Evolutionary conservation across 2,113 vertebrate species (phyloP).

Genomic region (Ophiodon elongatus): DNA sequence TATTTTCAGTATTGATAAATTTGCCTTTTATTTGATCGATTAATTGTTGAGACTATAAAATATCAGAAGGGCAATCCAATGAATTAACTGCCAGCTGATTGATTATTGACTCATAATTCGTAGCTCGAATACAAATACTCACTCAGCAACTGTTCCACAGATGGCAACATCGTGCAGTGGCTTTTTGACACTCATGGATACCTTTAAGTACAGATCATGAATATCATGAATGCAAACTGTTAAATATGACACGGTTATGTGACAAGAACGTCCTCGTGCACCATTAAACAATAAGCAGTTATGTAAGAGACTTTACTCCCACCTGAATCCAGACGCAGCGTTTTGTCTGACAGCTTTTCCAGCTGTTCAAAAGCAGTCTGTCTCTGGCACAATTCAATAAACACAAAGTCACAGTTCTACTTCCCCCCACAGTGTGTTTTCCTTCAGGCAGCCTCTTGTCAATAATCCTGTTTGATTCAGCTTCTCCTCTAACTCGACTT

Average conservation of each 20-base stretch:
- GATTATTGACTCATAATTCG: too few species aligned
- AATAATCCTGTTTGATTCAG: slow-evolving; percentile 50
- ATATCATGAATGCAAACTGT: background rate
- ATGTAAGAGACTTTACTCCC: background rate
- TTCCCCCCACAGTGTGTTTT: slow-evolving; percentile 14
- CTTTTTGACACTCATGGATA: background rate
- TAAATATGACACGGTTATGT: background rate
- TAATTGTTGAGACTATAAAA: too few species aligned
- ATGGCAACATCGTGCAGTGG: background rate
- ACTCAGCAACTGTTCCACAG: background rate
- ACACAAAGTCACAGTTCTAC: slow-evolving; percentile 23
- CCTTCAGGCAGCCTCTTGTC: slow-evolving; percentile 34
- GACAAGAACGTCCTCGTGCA: background rate
- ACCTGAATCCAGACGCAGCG: background rate
- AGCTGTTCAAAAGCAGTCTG: background rate
- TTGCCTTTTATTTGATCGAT: too few species aligned
- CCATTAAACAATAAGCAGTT: background rate
- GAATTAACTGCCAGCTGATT: too few species aligned
- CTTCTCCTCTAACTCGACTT: slow-evolving; percentile 6
- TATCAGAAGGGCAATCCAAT: too few species aligned
- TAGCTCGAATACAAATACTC: too few species aligned
- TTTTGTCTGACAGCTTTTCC: background rate
- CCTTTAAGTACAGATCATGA: background rate
- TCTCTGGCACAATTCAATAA: slow-evolving; percentile 28
- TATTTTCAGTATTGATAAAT: too few species aligned